Conservation (phyloP, 2,888 invertebrate species). For the Hirtodrosophila alboralis region DNA sequence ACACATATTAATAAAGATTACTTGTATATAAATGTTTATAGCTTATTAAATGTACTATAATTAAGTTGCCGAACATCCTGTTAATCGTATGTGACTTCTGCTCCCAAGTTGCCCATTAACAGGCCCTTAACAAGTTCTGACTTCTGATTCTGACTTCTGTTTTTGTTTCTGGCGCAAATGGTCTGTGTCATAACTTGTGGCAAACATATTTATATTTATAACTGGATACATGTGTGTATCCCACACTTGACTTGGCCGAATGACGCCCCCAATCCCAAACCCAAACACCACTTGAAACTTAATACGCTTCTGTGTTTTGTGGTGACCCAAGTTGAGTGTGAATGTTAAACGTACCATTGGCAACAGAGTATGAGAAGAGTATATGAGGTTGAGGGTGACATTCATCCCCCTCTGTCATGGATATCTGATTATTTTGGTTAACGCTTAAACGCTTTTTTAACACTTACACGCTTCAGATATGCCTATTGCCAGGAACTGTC, state of each 20-base stretch:
- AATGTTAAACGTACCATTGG: constrained; percentile 50
- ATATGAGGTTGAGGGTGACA: constrained; percentile 3
- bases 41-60: constrained; percentile 9
- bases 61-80: constrained; percentile 50
- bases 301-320: constrained; percentile 45
- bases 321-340: constrained; percentile 57
- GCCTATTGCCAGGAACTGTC: constrained; percentile 47
- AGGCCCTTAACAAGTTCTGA: constrained; percentile 42
- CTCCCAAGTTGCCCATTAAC: constrained; percentile 28
- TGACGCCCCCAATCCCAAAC: constrained; percentile 18
- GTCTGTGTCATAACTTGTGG: constrained; percentile 73
- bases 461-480: constrained; percentile 79
- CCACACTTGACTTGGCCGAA: constrained; percentile 47
- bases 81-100: constrained; percentile 3
- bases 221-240: constrained; percentile 72
- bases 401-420: constrained; percentile 18
- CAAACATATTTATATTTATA: constrained; percentile 73
- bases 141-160: background rate
- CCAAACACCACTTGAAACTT: constrained; percentile 48
- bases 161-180: constrained; percentile 65
- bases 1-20: background rate
- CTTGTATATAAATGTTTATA: background rate
- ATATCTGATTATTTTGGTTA: constrained; percentile 64
- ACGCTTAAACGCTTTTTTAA: constrained; percentile 79
- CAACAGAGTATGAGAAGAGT: background rate